Conservation (phyloP, 1,140 invertebrate genomes). For the Latrodectus geometricus region DNA sequence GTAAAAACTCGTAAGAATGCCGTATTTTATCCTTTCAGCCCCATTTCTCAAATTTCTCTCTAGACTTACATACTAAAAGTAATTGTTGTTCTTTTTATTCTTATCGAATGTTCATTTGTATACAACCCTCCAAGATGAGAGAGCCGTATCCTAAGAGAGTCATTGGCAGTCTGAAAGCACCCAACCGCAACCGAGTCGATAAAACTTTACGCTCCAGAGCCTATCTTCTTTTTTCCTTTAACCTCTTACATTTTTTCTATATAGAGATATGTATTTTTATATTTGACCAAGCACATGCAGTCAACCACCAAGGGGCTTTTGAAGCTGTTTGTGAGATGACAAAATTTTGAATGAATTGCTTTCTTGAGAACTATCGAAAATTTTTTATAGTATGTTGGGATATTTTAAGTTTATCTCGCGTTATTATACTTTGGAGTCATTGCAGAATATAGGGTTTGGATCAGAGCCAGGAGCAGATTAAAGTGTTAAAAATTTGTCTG, state of each 20-base stretch:
- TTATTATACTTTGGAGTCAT: slow-evolving; percentile 36
- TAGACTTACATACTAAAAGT: background rate
- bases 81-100: background rate
- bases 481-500: slow-evolving; percentile 14
- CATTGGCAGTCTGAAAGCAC: slow-evolving; percentile 30
- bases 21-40: background rate
- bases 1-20: background rate
- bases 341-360: slow-evolving; percentile 51
- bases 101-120: slow-evolving; percentile 38
- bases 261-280: slow-evolving; percentile 44
- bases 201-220: slow-evolving; percentile 42
- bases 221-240: slow-evolving; percentile 27
- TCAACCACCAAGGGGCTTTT: slow-evolving; percentile 50
- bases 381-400: slow-evolving; percentile 27
- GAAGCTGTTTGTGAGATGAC: slow-evolving; percentile 38
- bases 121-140: slow-evolving; percentile 11
- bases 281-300: slow-evolving; percentile 40
- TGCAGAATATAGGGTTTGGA: slow-evolving; percentile 23
- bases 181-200: slow-evolving; percentile 30
- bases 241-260: slow-evolving; percentile 41
- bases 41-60: background rate
- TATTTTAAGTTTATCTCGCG: slow-evolving; percentile 35
- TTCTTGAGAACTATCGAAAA: slow-evolving; percentile 44
- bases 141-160: slow-evolving; percentile 11
- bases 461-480: slow-evolving; percentile 18